These are phyloP conservation scores for Achroia grisella DNA, from an alignment of 1,140 invertebrate species.

Conservation along the genomic window DNA sequence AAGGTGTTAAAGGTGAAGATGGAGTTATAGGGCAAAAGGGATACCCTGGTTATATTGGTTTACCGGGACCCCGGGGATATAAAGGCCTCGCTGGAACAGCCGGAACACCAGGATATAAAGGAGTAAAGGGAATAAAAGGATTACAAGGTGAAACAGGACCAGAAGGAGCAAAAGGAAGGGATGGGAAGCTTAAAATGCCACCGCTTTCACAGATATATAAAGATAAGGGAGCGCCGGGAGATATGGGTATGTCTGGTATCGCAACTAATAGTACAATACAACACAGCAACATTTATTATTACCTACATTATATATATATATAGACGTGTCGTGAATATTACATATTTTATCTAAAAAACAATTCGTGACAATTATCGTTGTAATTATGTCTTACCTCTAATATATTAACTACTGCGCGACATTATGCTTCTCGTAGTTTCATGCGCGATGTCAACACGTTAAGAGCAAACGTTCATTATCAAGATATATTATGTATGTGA, in stretches of 20 bases:
- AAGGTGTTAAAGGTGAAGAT: constrained; percentile 74
- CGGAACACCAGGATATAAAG: constrained; percentile 77
- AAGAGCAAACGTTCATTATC: no score
- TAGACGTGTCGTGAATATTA: no score
- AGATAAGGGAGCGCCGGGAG: constrained; percentile 62
- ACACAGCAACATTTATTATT: no score
- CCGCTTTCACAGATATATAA: constrained; percentile 29
- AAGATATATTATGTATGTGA: no score
- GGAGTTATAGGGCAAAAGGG: constrained; percentile 56
- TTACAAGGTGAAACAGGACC: constrained; percentile 71
- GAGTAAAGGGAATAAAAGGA: constrained; percentile 72
- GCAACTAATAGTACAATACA: no score
- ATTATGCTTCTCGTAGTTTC: no score
- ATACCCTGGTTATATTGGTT: constrained; percentile 21
- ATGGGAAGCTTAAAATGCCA: constrained; percentile 45
- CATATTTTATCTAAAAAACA: no score
- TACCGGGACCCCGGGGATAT: constrained; percentile 48
- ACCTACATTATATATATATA: no score
- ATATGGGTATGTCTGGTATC: constrained; percentile 56
- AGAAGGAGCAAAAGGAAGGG: constrained; percentile 66
- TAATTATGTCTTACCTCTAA: no score
- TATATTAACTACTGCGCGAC: no score
- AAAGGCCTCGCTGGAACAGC: constrained; percentile 75
- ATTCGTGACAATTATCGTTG: no score
- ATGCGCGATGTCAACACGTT: no score